Conservation (phyloP, 2,888 invertebrate species). For the Blastobasis lacticolella region DNA sequence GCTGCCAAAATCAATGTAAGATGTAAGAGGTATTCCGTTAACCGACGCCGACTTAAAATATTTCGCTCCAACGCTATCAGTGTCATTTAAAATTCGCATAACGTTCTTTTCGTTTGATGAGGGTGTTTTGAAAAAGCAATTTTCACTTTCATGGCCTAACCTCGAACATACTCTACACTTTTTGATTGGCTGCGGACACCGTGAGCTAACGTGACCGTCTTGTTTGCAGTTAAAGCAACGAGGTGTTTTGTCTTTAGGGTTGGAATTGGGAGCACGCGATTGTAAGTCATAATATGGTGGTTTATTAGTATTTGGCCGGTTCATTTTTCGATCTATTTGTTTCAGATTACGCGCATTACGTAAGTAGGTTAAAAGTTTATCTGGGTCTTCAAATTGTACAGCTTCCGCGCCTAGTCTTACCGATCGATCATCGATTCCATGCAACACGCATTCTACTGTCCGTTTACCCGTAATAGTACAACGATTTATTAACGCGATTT, state of each 20-base stretch:
- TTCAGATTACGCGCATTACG: neutral
- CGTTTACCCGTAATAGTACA: slow-evolving; percentile 1
- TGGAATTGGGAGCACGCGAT: neutral
- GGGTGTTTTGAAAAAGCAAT: no score
- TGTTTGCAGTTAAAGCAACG: neutral
- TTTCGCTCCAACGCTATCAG: no score
- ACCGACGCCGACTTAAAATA: neutral
- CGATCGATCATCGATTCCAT: slow-evolving; percentile 1
- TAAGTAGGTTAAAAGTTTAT: slow-evolving; percentile 1
- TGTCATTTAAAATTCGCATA: no score
- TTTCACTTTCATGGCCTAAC: neutral
- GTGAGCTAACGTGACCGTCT: neutral
- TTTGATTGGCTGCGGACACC: neutral
- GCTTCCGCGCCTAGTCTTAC: slow-evolving; percentile 1
- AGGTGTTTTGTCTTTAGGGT: neutral
- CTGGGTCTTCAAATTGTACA: neutral
- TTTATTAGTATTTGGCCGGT: neutral
- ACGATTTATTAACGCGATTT: slow-evolving; percentile 1
- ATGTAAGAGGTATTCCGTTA: neutral
- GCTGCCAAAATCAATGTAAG: neutral
- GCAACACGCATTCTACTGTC: slow-evolving; percentile 1
- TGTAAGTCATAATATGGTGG: no score
- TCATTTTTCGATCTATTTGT: neutral
- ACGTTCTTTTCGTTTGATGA: no score
- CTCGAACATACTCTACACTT: neutral